Evolutionary conservation across 2,797 vertebrate genomes (phyloP).

Genomic region (Lacerta agilis): DNA sequence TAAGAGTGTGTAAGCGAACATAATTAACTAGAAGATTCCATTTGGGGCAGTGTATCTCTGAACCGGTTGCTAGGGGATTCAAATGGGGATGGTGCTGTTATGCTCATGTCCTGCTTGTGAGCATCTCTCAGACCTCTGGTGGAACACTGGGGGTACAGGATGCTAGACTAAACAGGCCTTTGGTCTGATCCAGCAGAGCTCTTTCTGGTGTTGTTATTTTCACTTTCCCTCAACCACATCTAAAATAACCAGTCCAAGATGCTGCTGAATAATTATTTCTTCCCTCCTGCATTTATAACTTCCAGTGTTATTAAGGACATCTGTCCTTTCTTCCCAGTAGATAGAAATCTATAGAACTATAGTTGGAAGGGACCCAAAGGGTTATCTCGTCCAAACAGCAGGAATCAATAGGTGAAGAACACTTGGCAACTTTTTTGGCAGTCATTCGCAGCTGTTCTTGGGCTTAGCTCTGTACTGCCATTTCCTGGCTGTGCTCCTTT

Average conservation of each 20-base stretch:
- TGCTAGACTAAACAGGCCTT: no score
- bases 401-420: background rate
- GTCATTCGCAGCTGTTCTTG: background rate
- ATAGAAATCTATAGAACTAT: background rate
- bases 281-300: background rate
- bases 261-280: background rate
- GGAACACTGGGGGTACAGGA: no score
- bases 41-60: no score
- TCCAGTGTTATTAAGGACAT: background rate
- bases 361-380: no score
- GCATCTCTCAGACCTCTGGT: no score
- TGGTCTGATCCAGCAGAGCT: no score
- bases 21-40: background rate
- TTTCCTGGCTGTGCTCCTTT: background rate
- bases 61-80: no score
- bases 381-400: no score
- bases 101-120: no score
- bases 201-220: no score
- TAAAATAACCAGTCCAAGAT: background rate
- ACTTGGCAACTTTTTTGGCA: background rate
- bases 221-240: background rate
- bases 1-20: background rate
- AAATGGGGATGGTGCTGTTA: no score
- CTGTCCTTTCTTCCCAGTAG: background rate
- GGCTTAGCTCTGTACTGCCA: background rate